Percentiles rank a stretch among this genome's conserved stretches.
Evolutionary conservation across 2,797 vertebrate species (phyloP).

Genomic region (Nyctalus aviator): DNA sequence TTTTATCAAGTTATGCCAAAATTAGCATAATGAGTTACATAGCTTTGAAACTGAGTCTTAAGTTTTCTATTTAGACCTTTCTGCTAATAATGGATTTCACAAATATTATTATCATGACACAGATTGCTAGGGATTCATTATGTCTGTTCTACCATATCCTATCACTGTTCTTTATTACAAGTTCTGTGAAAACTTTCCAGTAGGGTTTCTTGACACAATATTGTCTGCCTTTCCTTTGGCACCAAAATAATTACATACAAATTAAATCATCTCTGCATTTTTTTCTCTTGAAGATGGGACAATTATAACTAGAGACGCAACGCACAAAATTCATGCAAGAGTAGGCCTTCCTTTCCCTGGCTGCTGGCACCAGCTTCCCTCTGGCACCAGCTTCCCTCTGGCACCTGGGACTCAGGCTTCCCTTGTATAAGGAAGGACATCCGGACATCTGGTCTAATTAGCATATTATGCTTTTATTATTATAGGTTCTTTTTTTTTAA

Average conservation of each 20-base stretch:
- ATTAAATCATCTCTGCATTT: not conserved
- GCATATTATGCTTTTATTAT: no score
- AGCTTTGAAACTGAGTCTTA: slow-evolving; percentile 3
- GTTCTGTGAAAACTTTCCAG: not conserved
- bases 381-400: no score
- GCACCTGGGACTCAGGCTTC: no score
- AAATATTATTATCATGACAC: not conserved
- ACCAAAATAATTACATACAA: not conserved
- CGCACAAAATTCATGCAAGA: no score
- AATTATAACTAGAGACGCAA: not conserved
- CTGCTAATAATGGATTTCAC: not conserved
- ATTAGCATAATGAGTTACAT: not conserved
- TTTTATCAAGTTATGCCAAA: slow-evolving; percentile 8
- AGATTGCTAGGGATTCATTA: not conserved
- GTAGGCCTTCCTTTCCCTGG: no score
- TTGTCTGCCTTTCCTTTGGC: not conserved
- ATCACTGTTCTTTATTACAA: not conserved
- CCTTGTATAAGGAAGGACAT: no score
- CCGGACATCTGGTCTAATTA: no score
- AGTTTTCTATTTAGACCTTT: not conserved
- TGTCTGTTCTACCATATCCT: not conserved
- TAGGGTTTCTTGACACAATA: not conserved
- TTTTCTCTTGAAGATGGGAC: not conserved
- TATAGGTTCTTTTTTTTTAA: not conserved
- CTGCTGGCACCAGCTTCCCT: no score